These are phyloP conservation scores for Elysia crispata DNA, from an alignment of 2,888 invertebrate species.

Conservation along the genomic window DNA sequence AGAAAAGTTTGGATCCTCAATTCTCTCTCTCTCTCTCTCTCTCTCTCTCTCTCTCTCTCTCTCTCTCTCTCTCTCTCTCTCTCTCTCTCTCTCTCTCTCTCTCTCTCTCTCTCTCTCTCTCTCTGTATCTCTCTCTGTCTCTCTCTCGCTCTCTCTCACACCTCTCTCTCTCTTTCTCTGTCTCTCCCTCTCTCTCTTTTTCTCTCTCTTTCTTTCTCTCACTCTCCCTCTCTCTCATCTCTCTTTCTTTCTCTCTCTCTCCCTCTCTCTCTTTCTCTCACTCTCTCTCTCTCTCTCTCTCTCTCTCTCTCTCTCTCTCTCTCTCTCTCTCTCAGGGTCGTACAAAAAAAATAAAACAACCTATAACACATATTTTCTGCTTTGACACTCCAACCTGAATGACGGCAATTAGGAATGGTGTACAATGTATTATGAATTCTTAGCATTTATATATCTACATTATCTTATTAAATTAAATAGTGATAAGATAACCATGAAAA, in stretches of 20 bases:
- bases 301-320: not conserved
- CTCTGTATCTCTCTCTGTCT: not conserved
- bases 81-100: not conserved
- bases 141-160: not conserved
- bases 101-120: constrained; percentile 16
- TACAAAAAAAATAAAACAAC: no score
- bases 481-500: no score
- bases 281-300: constrained; percentile 26
- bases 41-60: not conserved
- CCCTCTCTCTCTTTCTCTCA: constrained; percentile 30
- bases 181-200: not conserved
- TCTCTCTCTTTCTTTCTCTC: constrained; percentile 28
- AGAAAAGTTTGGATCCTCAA: no score
- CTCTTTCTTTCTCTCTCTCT: constrained; percentile 34
- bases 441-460: no score
- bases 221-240: no score
- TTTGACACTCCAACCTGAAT: no score
- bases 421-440: no score
- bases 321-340: not conserved
- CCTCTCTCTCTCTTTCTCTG: constrained; percentile 30
- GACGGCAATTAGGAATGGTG: no score
- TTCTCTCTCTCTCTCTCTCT: constrained; percentile 30
- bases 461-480: no score
- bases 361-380: no score
- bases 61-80: no score